Base-by-base conservation (phyloP, 2,888 invertebrate genomes). In the Torymus texanus region DNA sequence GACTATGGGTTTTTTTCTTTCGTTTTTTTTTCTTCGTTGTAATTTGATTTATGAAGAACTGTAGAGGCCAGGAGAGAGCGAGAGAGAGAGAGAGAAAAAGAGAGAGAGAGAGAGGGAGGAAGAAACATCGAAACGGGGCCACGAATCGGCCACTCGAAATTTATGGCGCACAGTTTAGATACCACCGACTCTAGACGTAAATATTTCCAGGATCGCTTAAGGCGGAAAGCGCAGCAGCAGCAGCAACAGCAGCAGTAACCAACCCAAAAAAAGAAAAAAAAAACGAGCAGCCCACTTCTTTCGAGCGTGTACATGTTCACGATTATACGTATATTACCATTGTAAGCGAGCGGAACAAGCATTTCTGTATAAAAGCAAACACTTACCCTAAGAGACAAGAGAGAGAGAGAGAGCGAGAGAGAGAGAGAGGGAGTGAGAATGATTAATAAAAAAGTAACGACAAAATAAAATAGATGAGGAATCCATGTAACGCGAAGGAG, bases 191-290 rank as follows among this genome's bases (percentile, higher is more conserved):
- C 83, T 85, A 84, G 84, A 83, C 83, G 84, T 84, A 84, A 41
- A 41, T 85, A 85, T 85, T 85, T 85, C 84, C 84, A 86, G 81
- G 81, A 82, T 84, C 82, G 84, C 81, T 80, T 62, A 65, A 24
- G 24, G 21, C 53, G 50, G 21, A 24, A 29, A 59, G n/a, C 24
- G 58, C 55, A 72, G 59, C 41, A 53, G 53, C 14, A 50, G 24
- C 56, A 72, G 73, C 21, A 72, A 73, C 21, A 58, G 14, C 78
- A 56, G 53, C 21, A 21, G 21, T 21, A 62, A 53, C 29, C 72
- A 67, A 55, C 3, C 10, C 18, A 59, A 51, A 10, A 18, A 70
- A 18, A 16, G 24, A 16, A 41, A n/a, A 62, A 56, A 53, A 29
- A 59, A 68, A 21, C 51, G 0, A 70, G 59, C 21, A 74, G 29